Evolutionary conservation across 1,140 invertebrate genomes (phyloP).

Genomic region (Microvelia longipes): DNA sequence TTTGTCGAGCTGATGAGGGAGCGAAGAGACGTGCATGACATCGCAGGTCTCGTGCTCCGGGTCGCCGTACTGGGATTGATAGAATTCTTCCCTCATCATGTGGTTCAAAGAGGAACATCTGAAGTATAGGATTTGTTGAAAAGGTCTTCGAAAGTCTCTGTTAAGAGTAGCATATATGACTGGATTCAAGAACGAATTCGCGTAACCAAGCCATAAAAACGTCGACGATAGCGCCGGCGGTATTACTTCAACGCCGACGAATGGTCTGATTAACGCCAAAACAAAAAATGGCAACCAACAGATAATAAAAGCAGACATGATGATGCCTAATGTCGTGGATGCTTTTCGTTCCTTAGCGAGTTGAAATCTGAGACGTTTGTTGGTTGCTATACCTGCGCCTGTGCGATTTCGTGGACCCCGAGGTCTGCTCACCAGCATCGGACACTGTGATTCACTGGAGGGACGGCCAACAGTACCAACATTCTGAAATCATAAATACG

Average conservation of each 20-base stretch:
- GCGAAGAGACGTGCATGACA: slow-evolving; percentile 4
- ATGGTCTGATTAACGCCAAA: slow-evolving; percentile 70
- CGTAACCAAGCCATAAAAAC: slow-evolving; percentile 83
- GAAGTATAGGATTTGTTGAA: slow-evolving; percentile 68
- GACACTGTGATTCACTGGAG: slow-evolving; percentile 56
- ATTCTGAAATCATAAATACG: no score
- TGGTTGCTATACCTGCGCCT: slow-evolving; percentile 25
- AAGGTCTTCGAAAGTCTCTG: slow-evolving; percentile 81
- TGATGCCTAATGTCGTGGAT: slow-evolving; percentile 89
- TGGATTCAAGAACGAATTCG: slow-evolving; percentile 83
- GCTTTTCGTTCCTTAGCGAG: slow-evolving; percentile 82
- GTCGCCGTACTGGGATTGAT: slow-evolving; percentile 78
- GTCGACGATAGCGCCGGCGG: slow-evolving; percentile 39
- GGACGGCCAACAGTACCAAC: slow-evolving; percentile 36
- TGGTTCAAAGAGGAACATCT: slow-evolving; percentile 67
- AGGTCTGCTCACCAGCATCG: slow-evolving; percentile 37
- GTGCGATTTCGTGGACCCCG: slow-evolving; percentile 12
- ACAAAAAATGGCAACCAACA: slow-evolving; percentile 98
- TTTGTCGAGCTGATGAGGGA: neutral
- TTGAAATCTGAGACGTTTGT: slow-evolving; percentile 62
- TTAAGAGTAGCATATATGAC: slow-evolving; percentile 87
- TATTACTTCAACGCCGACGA: slow-evolving; percentile 46
- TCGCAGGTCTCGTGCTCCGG: slow-evolving; percentile 29
- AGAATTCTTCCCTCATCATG: slow-evolving; percentile 84
- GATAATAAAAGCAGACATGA: slow-evolving; percentile 89